These are phyloP conservation scores for Rotaria socialis DNA, from an alignment of 2,888 invertebrate species.

Conservation along the genomic window DNA sequence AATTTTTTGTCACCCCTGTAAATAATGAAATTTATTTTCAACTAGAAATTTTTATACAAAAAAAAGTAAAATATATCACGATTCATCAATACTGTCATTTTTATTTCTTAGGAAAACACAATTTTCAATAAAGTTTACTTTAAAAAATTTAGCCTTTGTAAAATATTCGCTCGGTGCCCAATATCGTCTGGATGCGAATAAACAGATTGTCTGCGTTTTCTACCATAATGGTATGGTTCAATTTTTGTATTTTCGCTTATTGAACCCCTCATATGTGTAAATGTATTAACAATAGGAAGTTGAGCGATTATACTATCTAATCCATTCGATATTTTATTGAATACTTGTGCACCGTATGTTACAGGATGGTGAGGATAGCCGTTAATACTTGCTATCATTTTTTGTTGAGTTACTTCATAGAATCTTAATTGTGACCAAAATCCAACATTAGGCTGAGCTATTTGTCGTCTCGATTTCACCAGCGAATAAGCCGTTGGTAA, in stretches of 20 bases:
- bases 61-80: too few relatives aligned
- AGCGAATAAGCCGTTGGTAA: neutral
- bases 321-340: neutral
- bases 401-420: neutral
- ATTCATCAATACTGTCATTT: too few relatives aligned
- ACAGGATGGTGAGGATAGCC: too few relatives aligned
- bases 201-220: neutral
- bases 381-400: neutral
- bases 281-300: neutral
- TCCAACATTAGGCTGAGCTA: conserved; percentile 32
- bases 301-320: neutral
- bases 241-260: too few relatives aligned
- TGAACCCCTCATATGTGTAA: neutral
- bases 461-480: neutral
- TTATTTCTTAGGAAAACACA: too few relatives aligned
- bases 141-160: too few relatives aligned
- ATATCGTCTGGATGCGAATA: too few relatives aligned
- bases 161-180: too few relatives aligned
- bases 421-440: conserved; percentile 38
- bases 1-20: too few relatives aligned
- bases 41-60: too few relatives aligned
- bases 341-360: neutral
- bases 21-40: too few relatives aligned
- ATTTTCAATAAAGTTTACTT: too few relatives aligned
- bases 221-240: neutral